Percentiles rank a stretch among this genome's conserved stretches.
phyloP scores from a whole-genome alignment of 2,888 invertebrate species.

The Isoperla grammatica region DNA sequence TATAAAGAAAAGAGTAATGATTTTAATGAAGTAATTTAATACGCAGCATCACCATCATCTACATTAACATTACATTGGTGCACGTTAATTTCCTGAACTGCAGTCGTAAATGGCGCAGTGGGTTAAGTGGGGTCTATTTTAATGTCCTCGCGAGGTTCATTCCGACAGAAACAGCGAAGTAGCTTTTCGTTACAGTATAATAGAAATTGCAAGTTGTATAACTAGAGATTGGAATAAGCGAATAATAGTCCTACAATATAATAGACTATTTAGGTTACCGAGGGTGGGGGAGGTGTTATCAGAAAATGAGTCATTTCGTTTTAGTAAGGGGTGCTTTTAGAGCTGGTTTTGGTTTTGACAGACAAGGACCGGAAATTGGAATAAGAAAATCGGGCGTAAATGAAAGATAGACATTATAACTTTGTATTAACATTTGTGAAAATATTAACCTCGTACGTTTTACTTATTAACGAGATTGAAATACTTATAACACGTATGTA shows the following conservation, averaged over 20 bases:
- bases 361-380: slow-evolving; percentile 33
- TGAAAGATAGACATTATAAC: slow-evolving; percentile 29
- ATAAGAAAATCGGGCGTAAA: slow-evolving; percentile 34
- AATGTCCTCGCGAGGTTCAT: no score
- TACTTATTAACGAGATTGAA: no score
- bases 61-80: no score
- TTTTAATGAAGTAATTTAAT: no score
- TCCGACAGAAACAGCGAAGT: background rate
- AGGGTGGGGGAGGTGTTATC: slow-evolving; percentile 26
- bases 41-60: no score
- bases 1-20: no score
- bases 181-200: slow-evolving; percentile 26
- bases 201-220: slow-evolving; percentile 25
- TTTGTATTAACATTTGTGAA: slow-evolving; percentile 8
- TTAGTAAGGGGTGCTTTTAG: slow-evolving; percentile 17
- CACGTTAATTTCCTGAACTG: no score
- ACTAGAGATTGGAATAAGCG: slow-evolving; percentile 28
- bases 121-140: no score
- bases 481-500: no score
- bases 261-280: slow-evolving; percentile 27
- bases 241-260: slow-evolving; percentile 29
- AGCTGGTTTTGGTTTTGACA: slow-evolving; percentile 28
- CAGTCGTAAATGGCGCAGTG: no score
- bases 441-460: background rate
- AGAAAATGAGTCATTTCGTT: slow-evolving; percentile 33